Evolutionary conservation across 2,888 invertebrate genomes (phyloP).

Genomic region (Hypsopygia costalis): DNA sequence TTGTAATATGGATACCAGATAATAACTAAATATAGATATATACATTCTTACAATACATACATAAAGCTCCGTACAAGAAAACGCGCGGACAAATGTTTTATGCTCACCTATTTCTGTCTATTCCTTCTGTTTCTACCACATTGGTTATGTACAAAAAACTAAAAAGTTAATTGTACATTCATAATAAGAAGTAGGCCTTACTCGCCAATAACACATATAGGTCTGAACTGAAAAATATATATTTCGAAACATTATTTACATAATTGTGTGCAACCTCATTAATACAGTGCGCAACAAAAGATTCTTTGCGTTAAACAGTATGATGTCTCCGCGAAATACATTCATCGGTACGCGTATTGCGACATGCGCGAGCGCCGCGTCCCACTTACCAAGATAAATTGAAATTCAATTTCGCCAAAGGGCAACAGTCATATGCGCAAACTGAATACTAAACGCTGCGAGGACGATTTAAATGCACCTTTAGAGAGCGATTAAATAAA

Average conservation of each 20-base stretch:
- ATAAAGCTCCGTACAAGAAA: too few relatives aligned
- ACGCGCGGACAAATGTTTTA: too few relatives aligned
- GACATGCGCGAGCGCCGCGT: slow-evolving; percentile 52
- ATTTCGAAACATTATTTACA: not conserved
- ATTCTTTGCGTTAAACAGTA: slow-evolving; percentile 20
- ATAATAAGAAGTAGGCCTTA: not conserved
- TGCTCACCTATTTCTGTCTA: too few relatives aligned
- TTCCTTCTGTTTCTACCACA: too few relatives aligned
- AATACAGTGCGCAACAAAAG: not conserved
- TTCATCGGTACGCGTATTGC: slow-evolving; percentile 61
- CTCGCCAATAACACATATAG: not conserved
- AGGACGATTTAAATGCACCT: slow-evolving; percentile 10
- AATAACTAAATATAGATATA: too few relatives aligned
- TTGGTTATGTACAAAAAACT: too few relatives aligned
- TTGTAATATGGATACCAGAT: too few relatives aligned
- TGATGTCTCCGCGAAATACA: slow-evolving; percentile 51
- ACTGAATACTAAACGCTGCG: slow-evolving; percentile 37
- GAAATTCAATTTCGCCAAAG: slow-evolving; percentile 75
- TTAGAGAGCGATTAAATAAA: not conserved
- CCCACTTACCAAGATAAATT: slow-evolving; percentile 72
- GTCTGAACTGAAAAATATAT: not conserved
- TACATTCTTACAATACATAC: too few relatives aligned
- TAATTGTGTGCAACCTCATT: slow-evolving; percentile 2
- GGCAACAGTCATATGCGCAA: slow-evolving; percentile 52
- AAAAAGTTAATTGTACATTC: too few relatives aligned